These are phyloP conservation scores for Mustela erminea DNA, from an alignment of 2,797 vertebrate species.

Conservation along the genomic window DNA sequence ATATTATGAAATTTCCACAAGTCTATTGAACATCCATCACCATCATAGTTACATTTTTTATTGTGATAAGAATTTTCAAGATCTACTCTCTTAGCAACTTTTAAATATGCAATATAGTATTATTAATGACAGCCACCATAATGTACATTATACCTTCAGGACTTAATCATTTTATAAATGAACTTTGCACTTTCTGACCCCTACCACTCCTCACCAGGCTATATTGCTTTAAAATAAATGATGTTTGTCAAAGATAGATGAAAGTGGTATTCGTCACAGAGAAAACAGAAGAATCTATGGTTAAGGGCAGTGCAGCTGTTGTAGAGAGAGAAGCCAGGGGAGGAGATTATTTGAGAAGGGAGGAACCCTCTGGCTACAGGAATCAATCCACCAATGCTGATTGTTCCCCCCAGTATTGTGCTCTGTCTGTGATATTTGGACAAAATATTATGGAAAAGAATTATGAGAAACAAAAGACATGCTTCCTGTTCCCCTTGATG, in stretches of 20 bases:
- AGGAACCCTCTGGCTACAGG: not conserved
- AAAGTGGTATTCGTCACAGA: not conserved
- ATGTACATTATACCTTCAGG: not conserved
- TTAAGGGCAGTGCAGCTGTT: not conserved
- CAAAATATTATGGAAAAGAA: conserved; percentile 31
- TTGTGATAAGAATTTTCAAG: not conserved
- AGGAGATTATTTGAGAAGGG: not conserved
- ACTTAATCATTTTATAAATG: not conserved
- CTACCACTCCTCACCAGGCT: not conserved
- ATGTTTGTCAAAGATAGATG: not conserved
- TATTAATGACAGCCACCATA: not conserved
- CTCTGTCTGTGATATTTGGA: not conserved
- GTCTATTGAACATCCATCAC: not conserved
- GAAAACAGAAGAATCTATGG: not conserved
- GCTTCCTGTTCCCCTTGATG: not conserved
- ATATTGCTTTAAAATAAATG: not conserved
- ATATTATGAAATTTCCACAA: not conserved
- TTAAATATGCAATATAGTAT: not conserved
- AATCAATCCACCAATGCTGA: not conserved
- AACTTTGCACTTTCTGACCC: not conserved
- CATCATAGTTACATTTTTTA: not conserved
- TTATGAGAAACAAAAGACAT: not conserved
- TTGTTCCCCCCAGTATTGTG: not conserved
- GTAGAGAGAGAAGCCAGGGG: not conserved
- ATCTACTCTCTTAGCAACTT: not conserved